These are phyloP conservation scores for Xenopus laevis DNA, from an alignment of 2,113 vertebrate species.

Conservation along the genomic window DNA sequence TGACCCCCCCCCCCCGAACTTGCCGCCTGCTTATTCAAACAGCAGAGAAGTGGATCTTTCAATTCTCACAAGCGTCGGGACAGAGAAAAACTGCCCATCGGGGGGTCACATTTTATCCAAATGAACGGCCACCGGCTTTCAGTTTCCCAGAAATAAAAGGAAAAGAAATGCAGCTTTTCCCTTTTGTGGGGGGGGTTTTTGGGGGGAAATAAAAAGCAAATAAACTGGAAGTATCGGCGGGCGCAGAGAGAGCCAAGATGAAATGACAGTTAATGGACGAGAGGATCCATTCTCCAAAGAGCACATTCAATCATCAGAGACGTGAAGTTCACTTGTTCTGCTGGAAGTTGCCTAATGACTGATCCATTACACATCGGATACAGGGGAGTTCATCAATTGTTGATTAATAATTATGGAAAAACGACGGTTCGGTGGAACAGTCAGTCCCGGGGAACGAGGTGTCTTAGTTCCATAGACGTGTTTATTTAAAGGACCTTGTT, in stretches of 20 bases:
- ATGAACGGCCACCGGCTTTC: slow-evolving; percentile 58
- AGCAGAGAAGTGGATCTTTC: slow-evolving; percentile 60
- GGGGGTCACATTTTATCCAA: slow-evolving; percentile 63
- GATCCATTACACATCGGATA: neutral
- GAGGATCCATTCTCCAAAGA: neutral
- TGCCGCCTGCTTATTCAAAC: slow-evolving; percentile 65
- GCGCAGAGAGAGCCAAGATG: neutral
- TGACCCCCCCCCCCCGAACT: slow-evolving; percentile 57
- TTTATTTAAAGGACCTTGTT: neutral
- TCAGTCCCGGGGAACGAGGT: neutral
- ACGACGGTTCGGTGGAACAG: neutral
- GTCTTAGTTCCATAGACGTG: no score
- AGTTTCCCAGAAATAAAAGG: slow-evolving; percentile 42
- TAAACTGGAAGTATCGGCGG: neutral
- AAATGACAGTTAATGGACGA: neutral
- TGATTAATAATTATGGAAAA: slow-evolving; percentile 13
- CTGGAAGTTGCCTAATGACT: neutral
- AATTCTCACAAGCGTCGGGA: slow-evolving; percentile 55
- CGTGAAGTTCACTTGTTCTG: neutral
- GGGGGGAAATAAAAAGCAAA: neutral
- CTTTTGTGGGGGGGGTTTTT: neutral
- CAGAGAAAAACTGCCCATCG: slow-evolving; percentile 54
- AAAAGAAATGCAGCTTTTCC: slow-evolving; percentile 7
- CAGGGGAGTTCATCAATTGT: neutral
- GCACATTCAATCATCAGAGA: neutral